Conservation (phyloP, 2,797 vertebrate genomes). For the Phataginus tetradactyla region DNA sequence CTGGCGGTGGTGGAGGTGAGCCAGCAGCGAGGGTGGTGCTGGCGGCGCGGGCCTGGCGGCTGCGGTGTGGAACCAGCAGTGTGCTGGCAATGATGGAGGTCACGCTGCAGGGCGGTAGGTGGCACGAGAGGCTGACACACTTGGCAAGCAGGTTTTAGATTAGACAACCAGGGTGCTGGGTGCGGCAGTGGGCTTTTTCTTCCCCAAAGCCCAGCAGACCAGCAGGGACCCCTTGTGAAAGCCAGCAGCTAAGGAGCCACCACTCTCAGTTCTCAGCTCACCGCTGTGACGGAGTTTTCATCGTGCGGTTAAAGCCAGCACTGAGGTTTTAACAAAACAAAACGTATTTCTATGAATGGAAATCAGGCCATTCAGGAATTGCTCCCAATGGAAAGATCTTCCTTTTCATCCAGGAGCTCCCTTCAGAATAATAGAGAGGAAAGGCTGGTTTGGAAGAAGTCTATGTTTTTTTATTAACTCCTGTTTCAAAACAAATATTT, state of each 20-base stretch:
- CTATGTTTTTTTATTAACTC: constrained; percentile 5
- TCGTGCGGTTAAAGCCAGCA: background rate
- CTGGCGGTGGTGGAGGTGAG: too few species aligned
- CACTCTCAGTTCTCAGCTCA: background rate
- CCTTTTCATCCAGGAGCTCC: background rate
- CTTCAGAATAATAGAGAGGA: background rate
- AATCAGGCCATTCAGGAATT: constrained; percentile 14
- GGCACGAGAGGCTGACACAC: background rate
- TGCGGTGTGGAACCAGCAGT: too few species aligned
- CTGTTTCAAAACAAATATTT: constrained; percentile 62
- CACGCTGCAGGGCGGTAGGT: too few species aligned
- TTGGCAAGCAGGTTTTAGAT: background rate
- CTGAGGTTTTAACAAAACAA: background rate
- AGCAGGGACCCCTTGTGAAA: background rate
- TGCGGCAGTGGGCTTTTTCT: background rate
- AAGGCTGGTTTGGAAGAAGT: background rate
- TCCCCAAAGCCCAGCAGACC: background rate
- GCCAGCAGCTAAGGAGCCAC: background rate
- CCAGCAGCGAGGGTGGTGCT: too few species aligned
- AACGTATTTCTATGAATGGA: background rate
- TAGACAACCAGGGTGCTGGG: background rate
- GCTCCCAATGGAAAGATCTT: background rate
- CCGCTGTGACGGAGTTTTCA: background rate
- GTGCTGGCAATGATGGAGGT: too few species aligned
- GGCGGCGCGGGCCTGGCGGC: too few species aligned